Conservation (phyloP, 2,113 vertebrate genomes). For the Melospiza georgiana region DNA sequence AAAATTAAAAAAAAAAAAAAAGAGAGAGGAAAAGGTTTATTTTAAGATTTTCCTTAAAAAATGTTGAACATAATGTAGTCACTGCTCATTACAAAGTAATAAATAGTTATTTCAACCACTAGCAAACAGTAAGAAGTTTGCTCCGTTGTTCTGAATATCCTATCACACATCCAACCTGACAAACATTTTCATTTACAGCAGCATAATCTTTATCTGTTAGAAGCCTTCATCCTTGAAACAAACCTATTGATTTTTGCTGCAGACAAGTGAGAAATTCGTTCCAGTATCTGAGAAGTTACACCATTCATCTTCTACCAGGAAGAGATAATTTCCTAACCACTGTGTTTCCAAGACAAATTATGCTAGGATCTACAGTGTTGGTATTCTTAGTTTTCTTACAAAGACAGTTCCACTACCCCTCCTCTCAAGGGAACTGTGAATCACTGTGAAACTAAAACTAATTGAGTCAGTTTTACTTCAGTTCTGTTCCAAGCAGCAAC, state of each 20-base stretch:
- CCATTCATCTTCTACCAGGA: background rate
- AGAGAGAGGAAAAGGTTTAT: background rate
- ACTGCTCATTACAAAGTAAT: background rate
- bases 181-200: background rate
- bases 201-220: background rate
- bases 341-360: background rate
- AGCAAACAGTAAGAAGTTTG: background rate
- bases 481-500: background rate
- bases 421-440: conserved; percentile 2
- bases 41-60: background rate
- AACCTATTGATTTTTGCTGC: background rate
- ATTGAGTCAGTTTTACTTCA: background rate
- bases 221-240: background rate
- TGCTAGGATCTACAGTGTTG: background rate
- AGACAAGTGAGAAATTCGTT: background rate
- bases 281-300: background rate
- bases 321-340: background rate
- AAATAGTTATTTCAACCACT: background rate
- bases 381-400: background rate
- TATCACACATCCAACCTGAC: background rate
- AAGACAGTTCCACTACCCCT: background rate
- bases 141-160: background rate
- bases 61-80: background rate
- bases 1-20: background rate
- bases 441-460: conserved; percentile 11